Evolutionary conservation across 2,888 invertebrate genomes (phyloP), one percentile per base, ranked within the genome.

Genomic region (Hetaerina titia): DNA sequence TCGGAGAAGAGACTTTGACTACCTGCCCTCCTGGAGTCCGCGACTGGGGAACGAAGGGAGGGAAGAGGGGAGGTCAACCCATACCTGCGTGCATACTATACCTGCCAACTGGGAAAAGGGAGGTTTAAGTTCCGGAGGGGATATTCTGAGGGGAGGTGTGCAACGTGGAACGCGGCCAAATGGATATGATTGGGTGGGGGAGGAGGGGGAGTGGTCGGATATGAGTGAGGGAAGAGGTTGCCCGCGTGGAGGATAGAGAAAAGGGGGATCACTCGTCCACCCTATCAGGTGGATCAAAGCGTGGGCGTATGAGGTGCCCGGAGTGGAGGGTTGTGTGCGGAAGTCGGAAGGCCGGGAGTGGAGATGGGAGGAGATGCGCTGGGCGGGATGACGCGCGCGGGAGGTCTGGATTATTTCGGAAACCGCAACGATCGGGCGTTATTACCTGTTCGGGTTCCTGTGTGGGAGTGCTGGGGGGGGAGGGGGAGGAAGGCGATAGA

Each of bases 351-450:
- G 60, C 17, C 13, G 60, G 5, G 60, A 60, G 60, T 15, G 17
- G 60, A 60, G 60, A 31, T 15, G 31, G 25, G 81, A 25, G 81
- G 81, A 81, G 81, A 31, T 13, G 81, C 11, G 13, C 81, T 7
- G 81, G 11, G 31, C 13, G 81, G 81, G 81, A 81, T 31, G 81
- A 81, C 31, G 81, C 31, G 81, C 13, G 31, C 11, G 81, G 81
- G 22, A 31, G 81, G 31, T 22, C 69, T 57, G 92, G 92, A 92
- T 92, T 92, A 92, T 92, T 92, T 92, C 92, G 92, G 92, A 92
- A 92, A 92, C 92, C 92, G 92, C 92, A 92, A 69, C 92, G 92
- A 92, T 92, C 92, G 92, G 69, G 69, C 74, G 92, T 92, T 92
- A 92, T 92, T 92, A 92, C 92, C 92, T 92, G 92, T 92, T 69